Evolutionary conservation across 2,797 vertebrate genomes (phyloP), one percentile per base, ranked within the genome.

Genomic region (Allobates femoralis): DNA sequence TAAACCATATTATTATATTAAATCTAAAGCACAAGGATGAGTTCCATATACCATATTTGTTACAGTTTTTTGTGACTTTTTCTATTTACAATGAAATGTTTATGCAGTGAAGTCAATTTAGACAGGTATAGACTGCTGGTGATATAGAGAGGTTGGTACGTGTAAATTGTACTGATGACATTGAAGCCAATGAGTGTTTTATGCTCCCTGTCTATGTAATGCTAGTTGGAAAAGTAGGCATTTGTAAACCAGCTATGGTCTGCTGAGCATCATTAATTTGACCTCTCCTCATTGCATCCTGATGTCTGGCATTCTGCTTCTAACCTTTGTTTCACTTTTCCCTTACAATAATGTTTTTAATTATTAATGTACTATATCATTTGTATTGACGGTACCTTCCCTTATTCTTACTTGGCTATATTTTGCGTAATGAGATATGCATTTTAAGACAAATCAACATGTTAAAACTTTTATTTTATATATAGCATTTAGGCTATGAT

Each of bases 231-330:
- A 46, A 64, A 79, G 41, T 26, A 79, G 37, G 41, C 79, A 67
- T 51, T 8, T 82, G 66, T 71, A 56, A 69, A 69, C 28, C 64
- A 53, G 64, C 66, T 66, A 71, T 37, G 66, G 80, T 82, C 66
- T 82, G 50, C 80, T 71, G 30, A 56, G 64, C 80, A 37, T 37
- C 28, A 55, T 41, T 71, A 71, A 30, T 21, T 30, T 71, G 30
- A 56, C 66, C 64, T 82, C 21, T 82, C 28, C 51, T 82, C 62
- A 37, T 34, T 66, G 50, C 80, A 55, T 82, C 66, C 66, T 82
- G 51, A 21, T 71, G 66, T 82, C 80, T 82, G 80, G 30, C 66
- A 55, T 81, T 66, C 79, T 81, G 64, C 51, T 82, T 51, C 26
- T 69, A 67, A 71, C 51, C 46, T 55, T 71, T 71, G 66, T 56